Evolutionary conservation across 2,113 vertebrate genomes (phyloP), one percentile per base, ranked within the genome.

Genomic region (Heterocephalus glaber): DNA sequence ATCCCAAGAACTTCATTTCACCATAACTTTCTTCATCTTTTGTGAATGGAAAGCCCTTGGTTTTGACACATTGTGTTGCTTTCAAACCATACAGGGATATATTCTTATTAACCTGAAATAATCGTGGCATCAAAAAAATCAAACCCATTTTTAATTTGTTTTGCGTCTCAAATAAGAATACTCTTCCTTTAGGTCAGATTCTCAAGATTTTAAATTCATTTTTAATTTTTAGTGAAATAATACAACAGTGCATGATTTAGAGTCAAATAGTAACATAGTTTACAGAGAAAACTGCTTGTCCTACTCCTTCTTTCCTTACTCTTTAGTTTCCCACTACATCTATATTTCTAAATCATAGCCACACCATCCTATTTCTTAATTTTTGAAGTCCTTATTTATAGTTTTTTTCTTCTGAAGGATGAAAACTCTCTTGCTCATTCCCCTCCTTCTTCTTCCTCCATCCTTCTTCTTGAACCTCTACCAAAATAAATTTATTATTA

Each of bases 81-180:
- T 47, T 61, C 74, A 41, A 94, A 84, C 41, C 17, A 76, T 38
- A 85, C 65, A 54, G 35, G 47, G 66, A 81, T 91, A 84, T 38
- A 58, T 76, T 94, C 44, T 91, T 94, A 87, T 81, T 87, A 91
- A 85, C 33, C 13, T 95, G 38, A 33, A 88, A 44, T 96, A 85
- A 70, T 58, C 16, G 5, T 85, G 28, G n/a, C 41, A 80, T 76
- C 47, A 74, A 81, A 28, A 41, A 44, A 90, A 66, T 60, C 19
- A 68, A 88, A 84, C 7, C 16, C 14, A 81, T 28, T 41, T 30
- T 68, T 87, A 86, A 89, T 63, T 92, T 89, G 88, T 76, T 93
- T 92, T 38, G 79, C 56, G 13, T 90, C 35, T 85, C n/a, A 70
- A 63, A 80, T 83, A 94, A 91, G 58, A 72, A 30, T 82, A 88